Percentiles rank a stretch among this genome's conserved stretches.
Conservation (phyloP, 2,113 vertebrate genomes). For the Anhinga rufa region DNA sequence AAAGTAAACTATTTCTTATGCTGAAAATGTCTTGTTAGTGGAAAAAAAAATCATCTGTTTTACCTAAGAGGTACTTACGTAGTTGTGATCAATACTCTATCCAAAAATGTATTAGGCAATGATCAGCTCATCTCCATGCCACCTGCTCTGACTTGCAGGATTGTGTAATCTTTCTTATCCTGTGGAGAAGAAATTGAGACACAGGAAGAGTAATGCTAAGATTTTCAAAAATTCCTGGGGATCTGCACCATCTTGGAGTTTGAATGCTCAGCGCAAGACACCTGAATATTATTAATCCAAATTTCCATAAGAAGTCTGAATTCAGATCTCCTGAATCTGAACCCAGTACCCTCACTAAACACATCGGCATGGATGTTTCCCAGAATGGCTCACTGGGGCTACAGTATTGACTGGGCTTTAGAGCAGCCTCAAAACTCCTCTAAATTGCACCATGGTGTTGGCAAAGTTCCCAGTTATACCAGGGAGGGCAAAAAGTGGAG, state of each 20-base stretch:
- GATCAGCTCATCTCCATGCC: not conserved
- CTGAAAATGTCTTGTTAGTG: not conserved
- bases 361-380: not conserved
- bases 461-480: not conserved
- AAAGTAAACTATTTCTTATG: not conserved
- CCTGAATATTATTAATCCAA: not conserved
- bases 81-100: not conserved
- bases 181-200: not conserved
- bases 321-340: not conserved
- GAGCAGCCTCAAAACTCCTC: not conserved
- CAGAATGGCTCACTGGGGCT: not conserved
- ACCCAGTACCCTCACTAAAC: not conserved
- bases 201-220: not conserved
- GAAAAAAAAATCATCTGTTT: not conserved
- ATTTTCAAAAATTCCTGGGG: not conserved
- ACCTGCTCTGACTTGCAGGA: not conserved
- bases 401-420: not conserved
- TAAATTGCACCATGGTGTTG: not conserved
- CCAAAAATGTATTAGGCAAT: not conserved
- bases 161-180: not conserved
- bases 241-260: not conserved
- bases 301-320: not conserved
- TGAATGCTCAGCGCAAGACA: not conserved
- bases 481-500: not conserved
- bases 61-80: not conserved